phyloP scores from a whole-genome alignment of 2,797 vertebrate species.

The Enteromius radiatus region DNA sequence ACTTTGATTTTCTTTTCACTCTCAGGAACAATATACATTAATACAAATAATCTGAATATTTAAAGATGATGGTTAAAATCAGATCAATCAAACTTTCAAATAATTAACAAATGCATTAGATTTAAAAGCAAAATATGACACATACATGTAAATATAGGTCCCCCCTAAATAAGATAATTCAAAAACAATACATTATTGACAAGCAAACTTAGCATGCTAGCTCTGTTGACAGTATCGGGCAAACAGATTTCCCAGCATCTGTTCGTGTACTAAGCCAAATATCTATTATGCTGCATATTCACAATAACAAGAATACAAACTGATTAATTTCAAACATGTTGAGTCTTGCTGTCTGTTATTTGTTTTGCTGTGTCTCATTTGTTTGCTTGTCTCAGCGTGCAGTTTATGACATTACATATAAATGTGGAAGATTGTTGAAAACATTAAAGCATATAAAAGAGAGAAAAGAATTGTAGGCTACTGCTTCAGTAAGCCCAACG shows the following conservation, averaged over 20 bases:
- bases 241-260: conserved; percentile 16
- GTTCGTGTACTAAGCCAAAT: not conserved
- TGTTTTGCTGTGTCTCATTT: conserved; percentile 19
- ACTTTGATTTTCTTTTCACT: not conserved
- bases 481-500: not conserved
- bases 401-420: conserved; percentile 5
- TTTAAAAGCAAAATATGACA: not conserved
- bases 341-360: conserved; percentile 24
- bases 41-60: not conserved
- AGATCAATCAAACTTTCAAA: not conserved
- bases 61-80: not conserved
- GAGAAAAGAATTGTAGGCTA: not conserved
- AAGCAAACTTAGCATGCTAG: not conserved
- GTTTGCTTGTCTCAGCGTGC: conserved; percentile 13
- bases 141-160: not conserved
- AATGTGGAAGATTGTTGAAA: not conserved
- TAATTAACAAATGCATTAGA: not conserved
- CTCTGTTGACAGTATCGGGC: not conserved
- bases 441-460: not conserved
- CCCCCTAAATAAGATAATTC: not conserved
- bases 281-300: not conserved
- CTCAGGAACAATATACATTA: not conserved
- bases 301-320: not conserved
- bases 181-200: not conserved
- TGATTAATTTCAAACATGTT: conserved; percentile 10